Conservation (phyloP, 1,140 invertebrate genomes). For the Lucilia sericata region DNA sequence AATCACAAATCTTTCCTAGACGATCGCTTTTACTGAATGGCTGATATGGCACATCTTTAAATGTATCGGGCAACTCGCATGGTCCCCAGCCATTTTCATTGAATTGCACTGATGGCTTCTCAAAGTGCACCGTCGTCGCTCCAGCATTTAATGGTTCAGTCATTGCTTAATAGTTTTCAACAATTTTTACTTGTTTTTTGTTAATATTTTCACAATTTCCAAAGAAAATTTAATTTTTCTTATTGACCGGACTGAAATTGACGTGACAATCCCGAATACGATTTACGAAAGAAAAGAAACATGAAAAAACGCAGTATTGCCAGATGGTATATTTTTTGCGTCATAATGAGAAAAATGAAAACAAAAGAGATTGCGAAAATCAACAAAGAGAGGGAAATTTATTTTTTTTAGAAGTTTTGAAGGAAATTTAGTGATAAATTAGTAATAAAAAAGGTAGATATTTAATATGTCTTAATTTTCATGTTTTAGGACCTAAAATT, state of each 20-base stretch:
- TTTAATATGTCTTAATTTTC: too few species aligned
- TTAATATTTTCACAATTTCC: conserved; percentile 25
- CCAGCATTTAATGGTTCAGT: conserved; percentile 64
- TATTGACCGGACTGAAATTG: not conserved
- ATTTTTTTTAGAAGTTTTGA: too few species aligned
- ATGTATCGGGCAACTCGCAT: conserved; percentile 92
- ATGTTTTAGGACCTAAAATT: too few species aligned
- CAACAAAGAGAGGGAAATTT: not conserved
- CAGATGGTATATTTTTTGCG: not conserved
- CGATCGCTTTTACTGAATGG: conserved; percentile 97
- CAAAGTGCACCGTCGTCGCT: conserved; percentile 59
- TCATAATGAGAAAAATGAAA: not conserved
- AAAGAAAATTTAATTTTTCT: conserved; percentile 42
- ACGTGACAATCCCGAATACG: conserved; percentile 48
- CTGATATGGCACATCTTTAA: conserved; percentile 98
- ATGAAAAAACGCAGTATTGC: conserved; percentile 11
- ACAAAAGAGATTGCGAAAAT: too few species aligned
- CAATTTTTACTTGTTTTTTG: not conserved
- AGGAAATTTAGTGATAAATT: too few species aligned
- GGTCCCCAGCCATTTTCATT: conserved; percentile 90
- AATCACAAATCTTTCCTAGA: conserved; percentile 97
- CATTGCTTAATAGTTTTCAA: conserved; percentile 50
- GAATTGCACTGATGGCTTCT: conserved; percentile 65
- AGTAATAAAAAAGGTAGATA: too few species aligned
- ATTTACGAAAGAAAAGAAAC: conserved; percentile 38